Evolutionary conservation across 2,888 invertebrate genomes (phyloP), one percentile per base, ranked within the genome.

Genomic region (Macrosiphum euphorbiae): DNA sequence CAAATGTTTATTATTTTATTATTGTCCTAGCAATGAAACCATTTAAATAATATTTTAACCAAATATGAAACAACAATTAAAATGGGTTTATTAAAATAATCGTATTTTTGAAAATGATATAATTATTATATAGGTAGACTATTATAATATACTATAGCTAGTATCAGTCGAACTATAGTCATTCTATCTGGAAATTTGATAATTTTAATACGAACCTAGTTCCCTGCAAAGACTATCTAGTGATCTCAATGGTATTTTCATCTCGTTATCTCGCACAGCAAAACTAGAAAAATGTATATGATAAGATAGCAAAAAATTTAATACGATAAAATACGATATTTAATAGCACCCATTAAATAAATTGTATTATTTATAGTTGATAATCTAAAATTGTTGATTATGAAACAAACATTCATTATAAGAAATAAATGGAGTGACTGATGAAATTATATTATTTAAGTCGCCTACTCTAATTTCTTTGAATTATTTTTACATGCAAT

Each of bases 251-350:
- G 8, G 35, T 35, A 78, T 78, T 78, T 78, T 35, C 20, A 78
- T 78, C 35, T 78, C 7, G 20, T 78, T 78, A 20, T 78, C 20
- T 78, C 7, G 5, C 20, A 78, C 16, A 78, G 20, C 5, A 35
- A 67, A 78, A 78, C 35, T 78, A 5, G n/a, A 3, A 78, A 35
- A 78, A 35, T 78, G 35, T 78, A 10, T 35, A 78, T 35, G 35
- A 78, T 35, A 78, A 78, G 67, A 67, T 67, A 67, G n/a, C n/a
- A 67, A n/a, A 67, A 67, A n/a, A n/a, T n/a, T 67, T 67, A 67
- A 67, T 55, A 20, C 55, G n/a, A 13, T n/a, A n/a, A 67, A 1
- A n/a, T 16, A 52, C 16, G 52, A 3, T 52, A 52, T 52, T 52
- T 52, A 52, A 52, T 52, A 52, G 13, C 52, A 52, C 52, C 16